phyloP scores from a whole-genome alignment of 2,113 vertebrate genomes.

The Circaetus gallicus region DNA sequence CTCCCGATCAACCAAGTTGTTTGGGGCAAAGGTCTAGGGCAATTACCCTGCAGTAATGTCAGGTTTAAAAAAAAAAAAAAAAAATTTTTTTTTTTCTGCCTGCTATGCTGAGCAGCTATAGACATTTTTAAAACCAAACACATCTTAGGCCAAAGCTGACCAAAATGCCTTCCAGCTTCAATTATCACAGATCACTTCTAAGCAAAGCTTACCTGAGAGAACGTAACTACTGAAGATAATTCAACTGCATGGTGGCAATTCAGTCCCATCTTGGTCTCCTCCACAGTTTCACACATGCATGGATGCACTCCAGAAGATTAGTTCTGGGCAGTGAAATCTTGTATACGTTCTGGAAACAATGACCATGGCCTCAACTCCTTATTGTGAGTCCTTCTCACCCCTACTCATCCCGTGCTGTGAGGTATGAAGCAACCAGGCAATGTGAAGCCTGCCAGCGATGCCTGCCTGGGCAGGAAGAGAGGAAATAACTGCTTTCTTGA shows the following conservation, averaged over 20 bases:
- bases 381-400: slow-evolving; percentile 10
- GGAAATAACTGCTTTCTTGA: slow-evolving; percentile 28
- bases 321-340: slow-evolving; percentile 43
- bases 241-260: not conserved
- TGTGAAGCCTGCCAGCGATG: not conserved
- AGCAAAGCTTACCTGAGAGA: not conserved
- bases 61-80: not conserved
- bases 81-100: not conserved
- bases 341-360: not conserved
- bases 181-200: not conserved
- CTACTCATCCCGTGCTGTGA: not conserved
- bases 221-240: not conserved
- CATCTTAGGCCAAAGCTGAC: not conserved
- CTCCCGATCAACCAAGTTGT: not conserved
- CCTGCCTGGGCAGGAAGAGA: not conserved
- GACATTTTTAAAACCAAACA: not conserved
- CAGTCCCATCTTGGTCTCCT: slow-evolving; percentile 25
- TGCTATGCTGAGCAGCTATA: not conserved
- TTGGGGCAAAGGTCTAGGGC: not conserved
- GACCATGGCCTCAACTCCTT: not conserved
- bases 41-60: not conserved
- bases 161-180: not conserved
- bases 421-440: not conserved
- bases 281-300: slow-evolving; percentile 33
- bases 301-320: slow-evolving; percentile 37